Evolutionary conservation across 2,888 invertebrate species (phyloP).

Genomic region (Drosophila paracracens): DNA sequence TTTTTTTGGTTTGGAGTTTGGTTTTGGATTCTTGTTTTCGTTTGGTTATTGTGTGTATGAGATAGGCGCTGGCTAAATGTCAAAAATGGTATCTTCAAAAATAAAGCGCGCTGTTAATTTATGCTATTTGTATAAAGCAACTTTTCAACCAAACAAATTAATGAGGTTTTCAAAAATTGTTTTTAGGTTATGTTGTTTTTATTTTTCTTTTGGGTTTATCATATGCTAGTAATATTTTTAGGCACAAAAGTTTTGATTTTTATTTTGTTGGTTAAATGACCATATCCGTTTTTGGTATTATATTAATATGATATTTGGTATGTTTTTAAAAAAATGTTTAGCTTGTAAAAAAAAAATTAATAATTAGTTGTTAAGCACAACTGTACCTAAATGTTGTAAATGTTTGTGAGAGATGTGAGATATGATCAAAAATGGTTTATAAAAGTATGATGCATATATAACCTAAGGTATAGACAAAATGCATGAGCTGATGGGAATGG

Average conservation of each 20-base stretch:
- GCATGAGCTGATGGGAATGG: constrained; percentile 68
- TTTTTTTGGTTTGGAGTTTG: neutral
- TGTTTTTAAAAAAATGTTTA: constrained; percentile 42
- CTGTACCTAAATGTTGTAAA: constrained; percentile 64
- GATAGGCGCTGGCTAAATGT: constrained; percentile 56
- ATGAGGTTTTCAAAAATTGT: constrained; percentile 51
- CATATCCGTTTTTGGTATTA: constrained; percentile 85
- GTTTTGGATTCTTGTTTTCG: constrained; percentile 51
- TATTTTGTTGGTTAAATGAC: constrained; percentile 85
- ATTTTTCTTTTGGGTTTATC: constrained; percentile 50
- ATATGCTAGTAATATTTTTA: constrained; percentile 72
- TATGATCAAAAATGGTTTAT: constrained; percentile 39
- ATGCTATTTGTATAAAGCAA: constrained; percentile 50
- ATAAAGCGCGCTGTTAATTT: constrained; percentile 58
- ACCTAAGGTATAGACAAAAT: constrained; percentile 75
- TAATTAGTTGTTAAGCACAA: constrained; percentile 80
- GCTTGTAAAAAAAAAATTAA: constrained; percentile 32
- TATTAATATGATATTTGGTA: constrained; percentile 70
- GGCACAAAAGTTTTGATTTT: constrained; percentile 66
- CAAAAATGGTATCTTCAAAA: constrained; percentile 49
- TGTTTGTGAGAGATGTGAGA: constrained; percentile 34
- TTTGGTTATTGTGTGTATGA: constrained; percentile 72
- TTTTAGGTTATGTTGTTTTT: constrained; percentile 49
- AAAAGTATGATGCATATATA: constrained; percentile 48
- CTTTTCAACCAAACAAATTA: constrained; percentile 63